Percentiles rank a stretch among this genome's conserved stretches.
Evolutionary conservation across 2,888 invertebrate species (phyloP).

Genomic region (Lithophane leautieri): DNA sequence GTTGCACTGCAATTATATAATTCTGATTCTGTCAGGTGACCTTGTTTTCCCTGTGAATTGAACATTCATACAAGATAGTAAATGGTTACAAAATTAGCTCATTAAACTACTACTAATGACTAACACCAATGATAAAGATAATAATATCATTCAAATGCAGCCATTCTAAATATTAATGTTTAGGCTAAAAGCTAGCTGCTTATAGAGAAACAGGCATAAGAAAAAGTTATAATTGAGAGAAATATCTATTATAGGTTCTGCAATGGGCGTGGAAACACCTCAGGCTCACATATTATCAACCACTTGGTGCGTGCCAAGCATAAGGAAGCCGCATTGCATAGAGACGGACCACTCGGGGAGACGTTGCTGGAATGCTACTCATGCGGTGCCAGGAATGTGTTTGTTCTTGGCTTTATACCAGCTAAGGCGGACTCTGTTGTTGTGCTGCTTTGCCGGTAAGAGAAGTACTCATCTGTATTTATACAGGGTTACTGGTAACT

Average conservation of each 20-base stretch:
- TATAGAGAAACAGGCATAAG: too few relatives aligned
- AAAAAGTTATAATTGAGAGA: not conserved
- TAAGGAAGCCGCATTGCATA: conserved; percentile 99
- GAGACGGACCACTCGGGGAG: conserved; percentile 99
- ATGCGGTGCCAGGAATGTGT: conserved; percentile 99
- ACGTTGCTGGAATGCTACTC: conserved; percentile 99
- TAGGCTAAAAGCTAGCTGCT: too few relatives aligned
- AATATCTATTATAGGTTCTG: conserved; percentile 92
- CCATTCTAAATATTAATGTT: not conserved
- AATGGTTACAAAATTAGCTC: conserved; percentile 14
- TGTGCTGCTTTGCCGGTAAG: conserved; percentile 96
- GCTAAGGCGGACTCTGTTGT: conserved; percentile 99
- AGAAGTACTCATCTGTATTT: conserved; percentile 22
- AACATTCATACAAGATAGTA: not conserved
- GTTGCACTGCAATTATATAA: conserved; percentile 39
- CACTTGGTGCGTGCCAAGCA: conserved; percentile 99
- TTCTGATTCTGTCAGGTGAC: conserved; percentile 39
- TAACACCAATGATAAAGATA: conserved; percentile 14
- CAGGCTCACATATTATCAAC: conserved; percentile 99
- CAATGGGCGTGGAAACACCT: conserved; percentile 99
- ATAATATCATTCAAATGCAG: not conserved
- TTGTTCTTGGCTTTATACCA: conserved; percentile 99
- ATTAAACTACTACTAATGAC: conserved; percentile 7
- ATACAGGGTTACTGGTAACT: too few relatives aligned
- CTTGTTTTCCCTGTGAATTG: conserved; percentile 31